Conservation (phyloP, 2,113 vertebrate species). For the Catharus minimus region DNA sequence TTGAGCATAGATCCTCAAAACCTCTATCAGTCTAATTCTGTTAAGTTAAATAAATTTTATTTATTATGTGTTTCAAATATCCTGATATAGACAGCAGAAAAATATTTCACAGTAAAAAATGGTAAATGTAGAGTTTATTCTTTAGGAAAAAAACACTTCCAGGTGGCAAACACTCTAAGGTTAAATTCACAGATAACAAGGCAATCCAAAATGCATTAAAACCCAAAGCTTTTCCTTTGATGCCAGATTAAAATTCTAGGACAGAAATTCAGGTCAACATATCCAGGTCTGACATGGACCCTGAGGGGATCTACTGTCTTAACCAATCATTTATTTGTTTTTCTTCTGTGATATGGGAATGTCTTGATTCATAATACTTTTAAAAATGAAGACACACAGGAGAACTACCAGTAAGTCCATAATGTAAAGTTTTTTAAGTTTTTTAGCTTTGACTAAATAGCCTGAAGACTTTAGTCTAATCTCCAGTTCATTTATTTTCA, state of each 20-base stretch:
- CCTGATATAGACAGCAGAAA: background rate
- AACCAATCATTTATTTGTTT: constrained; percentile 14
- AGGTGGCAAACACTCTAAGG: background rate
- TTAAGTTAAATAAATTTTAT: background rate
- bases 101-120: background rate
- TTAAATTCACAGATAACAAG: background rate
- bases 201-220: background rate
- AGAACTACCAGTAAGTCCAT: background rate
- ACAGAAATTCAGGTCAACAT: constrained; percentile 19
- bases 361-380: background rate
- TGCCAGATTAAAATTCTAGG: background rate
- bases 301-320: constrained; percentile 21
- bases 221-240: background rate
- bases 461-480: background rate
- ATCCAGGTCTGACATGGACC: background rate
- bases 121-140: background rate
- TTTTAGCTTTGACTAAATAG: background rate
- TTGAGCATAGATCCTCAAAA: background rate
- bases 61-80: background rate
- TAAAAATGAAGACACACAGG: background rate
- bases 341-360: background rate
- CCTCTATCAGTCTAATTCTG: rapidly evolving
- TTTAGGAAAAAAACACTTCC: background rate
- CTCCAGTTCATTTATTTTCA: constrained; percentile 27
- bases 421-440: background rate